Conservation (phyloP, 1,140 invertebrate species). For the Atta colombica region DNA sequence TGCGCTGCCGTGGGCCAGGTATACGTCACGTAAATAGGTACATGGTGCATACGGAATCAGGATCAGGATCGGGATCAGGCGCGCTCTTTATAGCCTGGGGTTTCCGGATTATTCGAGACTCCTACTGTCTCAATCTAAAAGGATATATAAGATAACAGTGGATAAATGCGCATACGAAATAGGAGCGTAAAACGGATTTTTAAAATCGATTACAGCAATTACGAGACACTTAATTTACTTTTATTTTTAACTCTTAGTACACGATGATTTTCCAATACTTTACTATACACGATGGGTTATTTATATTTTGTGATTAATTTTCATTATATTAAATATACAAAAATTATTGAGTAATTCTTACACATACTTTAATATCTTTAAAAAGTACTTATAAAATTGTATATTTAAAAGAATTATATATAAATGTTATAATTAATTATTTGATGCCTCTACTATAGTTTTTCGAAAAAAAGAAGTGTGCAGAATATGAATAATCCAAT, state of each 20-base stretch:
- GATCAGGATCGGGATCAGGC: slow-evolving; percentile 52
- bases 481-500: too few species aligned
- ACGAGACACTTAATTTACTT: background rate
- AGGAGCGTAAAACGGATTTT: background rate
- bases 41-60: slow-evolving; percentile 63
- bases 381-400: too few species aligned
- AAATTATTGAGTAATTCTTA: too few species aligned
- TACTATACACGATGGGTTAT: too few species aligned
- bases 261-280: too few species aligned
- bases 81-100: slow-evolving; percentile 53
- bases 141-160: slow-evolving; percentile 10
- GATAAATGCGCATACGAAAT: slow-evolving; percentile 9
- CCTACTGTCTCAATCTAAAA: slow-evolving; percentile 45
- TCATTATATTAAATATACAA: too few species aligned
- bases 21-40: slow-evolving; percentile 63
- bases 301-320: too few species aligned
- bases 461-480: too few species aligned
- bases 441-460: too few species aligned
- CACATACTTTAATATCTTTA: too few species aligned
- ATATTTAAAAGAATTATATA: too few species aligned
- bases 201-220: slow-evolving; percentile 2
- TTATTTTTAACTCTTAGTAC: background rate
- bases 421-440: too few species aligned
- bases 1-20: slow-evolving; percentile 47
- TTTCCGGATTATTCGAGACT: slow-evolving; percentile 40